Percentiles rank a stretch among this genome's conserved stretches.
Evolutionary conservation across 1,140 invertebrate genomes (phyloP).

Genomic region (Littorina saxatilis): DNA sequence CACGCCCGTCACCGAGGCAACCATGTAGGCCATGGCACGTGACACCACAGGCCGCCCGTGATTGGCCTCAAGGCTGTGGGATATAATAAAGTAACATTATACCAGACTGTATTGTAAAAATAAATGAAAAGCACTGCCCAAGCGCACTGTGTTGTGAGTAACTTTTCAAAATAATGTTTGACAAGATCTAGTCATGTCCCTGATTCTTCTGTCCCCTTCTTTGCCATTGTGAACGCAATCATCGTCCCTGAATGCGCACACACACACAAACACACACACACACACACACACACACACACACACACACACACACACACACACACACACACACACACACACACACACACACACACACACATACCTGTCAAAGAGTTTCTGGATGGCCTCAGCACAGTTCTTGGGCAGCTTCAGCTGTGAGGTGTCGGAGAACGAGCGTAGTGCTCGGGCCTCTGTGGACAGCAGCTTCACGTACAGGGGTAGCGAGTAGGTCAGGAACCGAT

Average conservation of each 20-base stretch:
- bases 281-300: slow-evolving; percentile 7
- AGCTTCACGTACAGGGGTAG: slow-evolving; percentile 64
- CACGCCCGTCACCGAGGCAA: slow-evolving; percentile 68
- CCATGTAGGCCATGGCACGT: slow-evolving; percentile 86
- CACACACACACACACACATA: neutral
- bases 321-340: neutral
- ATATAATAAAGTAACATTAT: too few relatives aligned
- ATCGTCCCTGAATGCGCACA: too few relatives aligned
- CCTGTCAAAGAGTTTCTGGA: slow-evolving; percentile 53
- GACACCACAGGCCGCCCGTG: slow-evolving; percentile 63
- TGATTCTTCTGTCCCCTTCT: too few relatives aligned
- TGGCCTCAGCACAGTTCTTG: slow-evolving; percentile 48
- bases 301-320: neutral
- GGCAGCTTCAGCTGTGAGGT: slow-evolving; percentile 40
- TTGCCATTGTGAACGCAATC: too few relatives aligned
- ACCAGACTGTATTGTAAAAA: too few relatives aligned
- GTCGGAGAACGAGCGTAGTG: slow-evolving; percentile 50
- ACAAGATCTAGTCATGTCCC: too few relatives aligned
- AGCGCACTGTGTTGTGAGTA: too few relatives aligned
- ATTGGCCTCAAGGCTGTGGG: slow-evolving; percentile 56
- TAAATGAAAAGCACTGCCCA: too few relatives aligned
- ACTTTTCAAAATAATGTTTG: too few relatives aligned
- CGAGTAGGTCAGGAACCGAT: slow-evolving; percentile 57
- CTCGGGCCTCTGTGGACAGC: slow-evolving; percentile 54
- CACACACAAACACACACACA: too few relatives aligned